Evolutionary conservation across 1,140 invertebrate species (phyloP).

Genomic region (Antheraea pernyi): DNA sequence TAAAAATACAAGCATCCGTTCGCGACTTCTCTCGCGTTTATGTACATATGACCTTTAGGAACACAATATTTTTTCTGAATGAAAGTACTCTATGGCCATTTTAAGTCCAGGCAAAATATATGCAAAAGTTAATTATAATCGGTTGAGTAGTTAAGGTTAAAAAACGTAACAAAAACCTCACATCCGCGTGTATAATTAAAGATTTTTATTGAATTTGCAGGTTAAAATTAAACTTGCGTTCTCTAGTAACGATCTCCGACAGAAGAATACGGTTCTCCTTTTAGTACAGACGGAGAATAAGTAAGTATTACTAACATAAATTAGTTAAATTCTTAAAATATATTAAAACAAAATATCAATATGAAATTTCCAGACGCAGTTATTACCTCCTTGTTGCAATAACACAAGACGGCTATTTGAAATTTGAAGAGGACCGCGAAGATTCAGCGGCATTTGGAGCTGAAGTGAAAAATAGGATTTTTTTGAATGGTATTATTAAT

Average conservation of each 20-base stretch:
- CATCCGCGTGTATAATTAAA: no score
- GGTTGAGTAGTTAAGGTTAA: no score
- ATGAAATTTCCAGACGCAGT: conserved; percentile 82
- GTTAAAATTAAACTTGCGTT: conserved; percentile 91
- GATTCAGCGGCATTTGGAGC: conserved; percentile 85
- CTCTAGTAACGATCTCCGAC: conserved; percentile 87
- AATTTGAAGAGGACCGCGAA: conserved; percentile 91
- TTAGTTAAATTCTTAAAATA: not conserved
- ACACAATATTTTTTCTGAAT: no score
- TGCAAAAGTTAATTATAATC: no score
- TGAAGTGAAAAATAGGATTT: conserved; percentile 86
- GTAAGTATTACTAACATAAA: conserved; percentile 66
- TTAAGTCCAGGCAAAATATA: no score
- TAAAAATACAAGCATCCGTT: no score
- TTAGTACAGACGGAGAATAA: conserved; percentile 90
- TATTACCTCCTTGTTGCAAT: conserved; percentile 91
- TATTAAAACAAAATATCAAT: not conserved
- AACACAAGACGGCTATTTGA: conserved; percentile 89
- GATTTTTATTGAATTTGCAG: conserved; percentile 48
- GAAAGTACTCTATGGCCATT: no score
- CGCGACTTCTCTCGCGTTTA: no score
- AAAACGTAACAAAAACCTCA: no score
- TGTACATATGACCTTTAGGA: no score
- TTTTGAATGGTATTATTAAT: conserved; percentile 87
- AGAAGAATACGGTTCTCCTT: conserved; percentile 87